phyloP scores from a whole-genome alignment of 2,797 vertebrate genomes.

The Podarcis lilfordi region DNA sequence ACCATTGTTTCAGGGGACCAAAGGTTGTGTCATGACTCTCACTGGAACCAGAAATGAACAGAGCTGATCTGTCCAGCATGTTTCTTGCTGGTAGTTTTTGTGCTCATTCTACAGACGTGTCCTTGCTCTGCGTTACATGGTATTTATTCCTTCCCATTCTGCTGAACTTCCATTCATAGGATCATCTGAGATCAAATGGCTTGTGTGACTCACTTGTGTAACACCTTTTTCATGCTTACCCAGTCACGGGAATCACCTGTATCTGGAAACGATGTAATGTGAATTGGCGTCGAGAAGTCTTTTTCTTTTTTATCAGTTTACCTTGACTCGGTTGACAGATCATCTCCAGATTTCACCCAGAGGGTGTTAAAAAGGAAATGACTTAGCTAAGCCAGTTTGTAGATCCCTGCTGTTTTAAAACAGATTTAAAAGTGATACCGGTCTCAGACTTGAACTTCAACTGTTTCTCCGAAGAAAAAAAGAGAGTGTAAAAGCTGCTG shows the following conservation, averaged over 20 bases:
- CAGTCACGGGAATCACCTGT: slow-evolving; percentile 1
- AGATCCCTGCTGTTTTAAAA: slow-evolving; percentile 31
- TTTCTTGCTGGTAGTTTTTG: background rate
- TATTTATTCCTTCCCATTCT: background rate
- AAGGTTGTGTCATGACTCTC: background rate
- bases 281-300: background rate
- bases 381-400: background rate
- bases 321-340: slow-evolving; percentile 16
- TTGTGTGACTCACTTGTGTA: background rate
- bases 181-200: background rate
- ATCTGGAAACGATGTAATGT: background rate
- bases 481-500: slow-evolving; percentile 19
- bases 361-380: slow-evolving; percentile 6
- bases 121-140: background rate
- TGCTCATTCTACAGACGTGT: background rate
- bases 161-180: background rate
- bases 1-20: background rate
- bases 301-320: background rate
- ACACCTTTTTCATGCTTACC: background rate
- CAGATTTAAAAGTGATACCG: slow-evolving; percentile 26
- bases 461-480: slow-evolving; percentile 17
- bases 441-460: slow-evolving; percentile 26
- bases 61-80: background rate
- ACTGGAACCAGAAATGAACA: background rate
- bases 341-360: slow-evolving; percentile 24